Evolutionary conservation across 2,888 invertebrate genomes (phyloP), one percentile per base, ranked within the genome.

Genomic region (Stenurella melanura): DNA sequence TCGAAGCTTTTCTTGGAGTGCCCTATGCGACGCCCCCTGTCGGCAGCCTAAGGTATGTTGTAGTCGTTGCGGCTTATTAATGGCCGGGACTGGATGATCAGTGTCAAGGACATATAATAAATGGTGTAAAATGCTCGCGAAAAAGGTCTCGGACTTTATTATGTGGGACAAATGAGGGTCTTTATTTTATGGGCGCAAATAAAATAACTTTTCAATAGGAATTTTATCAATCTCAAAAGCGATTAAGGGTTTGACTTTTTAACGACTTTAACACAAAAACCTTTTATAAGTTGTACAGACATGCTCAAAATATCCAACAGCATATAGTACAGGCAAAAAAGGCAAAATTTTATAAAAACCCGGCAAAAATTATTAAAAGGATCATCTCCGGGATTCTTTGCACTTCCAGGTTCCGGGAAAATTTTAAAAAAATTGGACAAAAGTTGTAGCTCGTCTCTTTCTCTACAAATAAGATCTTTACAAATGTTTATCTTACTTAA

Each of bases 1-100:
- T 98, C 83, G 97, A 98, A 90, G 96, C 96, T 18, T 98, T 96
- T 89, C 93, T 97, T 78, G 98, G 98, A 79, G 96, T 98, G 83
- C 97, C 97, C 58, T 98, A 97, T 91, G 98, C 97, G 56, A 96
- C 97, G 80, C 95, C 97, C 80, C 97, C 97, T 12, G 92, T 96
- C 82, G 97, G 97, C 84, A 95, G 96, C 87, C 92, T 98, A 86
- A 95, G 98, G 94, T 94, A 90, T 19, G 50, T 50, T 15, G 38
- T 38, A 42, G 15, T 38, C 64, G 38, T 66, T 66, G 64, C 30
- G 54, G 67, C 67, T 56, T 67, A 67, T 67, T 67, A 67, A 67
- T 67, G 19, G 67, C 18, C 10, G 26, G 67, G 30, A 26, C 10
- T 50, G 21, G 67, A 50, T 67, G 54, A 67, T 67, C 67, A 67